A percentile compares a stretch with the other conserved stretches of the same genome.
phyloP scores from a whole-genome alignment of 1,140 invertebrate species.

The Lerema accius region DNA sequence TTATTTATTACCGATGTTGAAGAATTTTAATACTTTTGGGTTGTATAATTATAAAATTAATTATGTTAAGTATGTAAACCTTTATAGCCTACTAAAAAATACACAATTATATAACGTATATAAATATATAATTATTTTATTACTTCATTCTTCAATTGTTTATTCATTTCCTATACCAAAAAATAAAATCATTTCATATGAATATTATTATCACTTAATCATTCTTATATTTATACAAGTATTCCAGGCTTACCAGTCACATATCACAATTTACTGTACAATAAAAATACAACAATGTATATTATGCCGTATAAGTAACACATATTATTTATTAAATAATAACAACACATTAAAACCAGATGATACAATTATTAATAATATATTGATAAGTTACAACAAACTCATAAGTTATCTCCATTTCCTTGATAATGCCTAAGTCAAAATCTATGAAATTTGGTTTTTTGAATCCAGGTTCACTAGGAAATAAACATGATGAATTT shows the following conservation, averaged over 20 bases:
- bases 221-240: background rate
- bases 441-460: constrained; percentile 32
- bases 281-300: background rate
- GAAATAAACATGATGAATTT: constrained; percentile 37
- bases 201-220: background rate
- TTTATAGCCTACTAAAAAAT: background rate
- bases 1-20: background rate
- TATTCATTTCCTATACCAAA: background rate
- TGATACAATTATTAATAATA: background rate
- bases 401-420: background rate
- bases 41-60: background rate
- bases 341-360: background rate
- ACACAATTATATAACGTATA: background rate
- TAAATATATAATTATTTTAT: background rate
- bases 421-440: background rate
- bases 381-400: background rate
- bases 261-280: background rate
- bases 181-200: background rate
- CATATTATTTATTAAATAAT: background rate
- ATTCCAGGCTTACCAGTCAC: background rate
- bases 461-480: constrained; percentile 36
- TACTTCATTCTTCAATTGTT: background rate
- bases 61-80: background rate
- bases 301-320: background rate
- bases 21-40: too few relatives aligned